Conservation (phyloP, 1,140 invertebrate genomes). For the Uloborus diversus region DNA sequence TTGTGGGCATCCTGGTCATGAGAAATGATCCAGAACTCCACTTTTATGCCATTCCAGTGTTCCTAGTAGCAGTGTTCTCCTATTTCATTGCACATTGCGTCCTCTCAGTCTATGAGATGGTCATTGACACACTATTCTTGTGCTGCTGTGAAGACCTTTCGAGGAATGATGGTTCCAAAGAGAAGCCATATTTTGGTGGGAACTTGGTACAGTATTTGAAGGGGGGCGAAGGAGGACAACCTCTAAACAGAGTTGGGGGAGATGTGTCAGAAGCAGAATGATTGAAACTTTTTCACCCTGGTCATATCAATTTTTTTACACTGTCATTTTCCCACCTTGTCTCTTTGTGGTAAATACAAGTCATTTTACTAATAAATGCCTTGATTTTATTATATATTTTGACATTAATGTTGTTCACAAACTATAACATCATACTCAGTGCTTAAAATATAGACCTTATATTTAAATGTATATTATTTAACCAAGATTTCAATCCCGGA, state of each 20-base stretch:
- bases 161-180: slow-evolving; percentile 74
- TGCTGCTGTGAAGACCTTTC: slow-evolving; percentile 91
- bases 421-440: too few species aligned
- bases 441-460: too few species aligned
- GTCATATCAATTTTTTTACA: not conserved
- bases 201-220: slow-evolving; percentile 32
- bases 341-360: too few species aligned
- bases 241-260: slow-evolving; percentile 36
- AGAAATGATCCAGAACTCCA: slow-evolving; percentile 62
- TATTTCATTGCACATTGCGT: slow-evolving; percentile 94
- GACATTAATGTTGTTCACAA: too few species aligned
- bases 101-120: slow-evolving; percentile 95
- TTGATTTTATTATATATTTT: too few species aligned
- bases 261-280: slow-evolving; percentile 33
- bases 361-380: too few species aligned
- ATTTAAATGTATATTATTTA: too few species aligned
- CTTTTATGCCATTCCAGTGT: slow-evolving; percentile 78
- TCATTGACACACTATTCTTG: slow-evolving; percentile 92
- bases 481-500: too few species aligned
- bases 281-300: not conserved
- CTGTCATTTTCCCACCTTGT: too few species aligned
- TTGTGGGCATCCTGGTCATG: slow-evolving; percentile 73
- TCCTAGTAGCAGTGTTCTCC: slow-evolving; percentile 86
- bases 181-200: slow-evolving; percentile 58
- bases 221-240: slow-evolving; percentile 18